Percentiles rank a stretch among this genome's conserved stretches.
Conservation (phyloP, 2,797 vertebrate genomes). For the Momotus momota region DNA sequence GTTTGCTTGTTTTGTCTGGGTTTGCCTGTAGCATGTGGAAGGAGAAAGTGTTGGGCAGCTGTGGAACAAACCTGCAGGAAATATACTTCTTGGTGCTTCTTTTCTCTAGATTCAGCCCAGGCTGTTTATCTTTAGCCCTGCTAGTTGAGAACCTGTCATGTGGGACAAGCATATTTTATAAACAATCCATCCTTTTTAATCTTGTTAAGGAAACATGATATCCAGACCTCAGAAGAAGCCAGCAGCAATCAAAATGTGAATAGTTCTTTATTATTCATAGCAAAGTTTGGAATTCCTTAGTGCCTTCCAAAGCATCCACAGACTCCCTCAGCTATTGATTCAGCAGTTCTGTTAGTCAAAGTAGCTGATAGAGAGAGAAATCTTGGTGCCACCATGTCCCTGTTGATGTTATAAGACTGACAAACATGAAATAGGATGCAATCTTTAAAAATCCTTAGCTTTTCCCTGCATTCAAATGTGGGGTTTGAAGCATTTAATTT, state of each 20-base stretch:
- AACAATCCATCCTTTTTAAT: neutral
- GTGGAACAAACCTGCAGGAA: neutral
- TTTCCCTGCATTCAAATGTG: neutral
- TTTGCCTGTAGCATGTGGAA: neutral
- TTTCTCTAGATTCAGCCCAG: neutral
- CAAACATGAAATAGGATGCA: neutral
- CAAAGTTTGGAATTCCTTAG: neutral
- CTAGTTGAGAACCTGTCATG: neutral
- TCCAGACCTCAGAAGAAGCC: neutral
- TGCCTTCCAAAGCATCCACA: neutral
- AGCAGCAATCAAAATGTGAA: neutral
- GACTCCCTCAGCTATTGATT: neutral
- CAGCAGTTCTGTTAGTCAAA: neutral
- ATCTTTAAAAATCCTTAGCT: neutral
- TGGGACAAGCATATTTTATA: neutral
- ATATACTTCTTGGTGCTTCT: neutral
- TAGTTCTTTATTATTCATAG: neutral
- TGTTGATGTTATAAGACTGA: neutral
- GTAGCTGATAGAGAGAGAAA: neutral
- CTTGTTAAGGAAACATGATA: neutral
- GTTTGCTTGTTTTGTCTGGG: neutral
- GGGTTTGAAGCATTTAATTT: neutral
- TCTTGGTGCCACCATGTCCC: neutral
- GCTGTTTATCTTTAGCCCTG: neutral
- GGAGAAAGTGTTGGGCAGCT: neutral